Base-by-base conservation (phyloP, 2,888 invertebrate genomes). In the Cacoxenus indagator region DNA sequence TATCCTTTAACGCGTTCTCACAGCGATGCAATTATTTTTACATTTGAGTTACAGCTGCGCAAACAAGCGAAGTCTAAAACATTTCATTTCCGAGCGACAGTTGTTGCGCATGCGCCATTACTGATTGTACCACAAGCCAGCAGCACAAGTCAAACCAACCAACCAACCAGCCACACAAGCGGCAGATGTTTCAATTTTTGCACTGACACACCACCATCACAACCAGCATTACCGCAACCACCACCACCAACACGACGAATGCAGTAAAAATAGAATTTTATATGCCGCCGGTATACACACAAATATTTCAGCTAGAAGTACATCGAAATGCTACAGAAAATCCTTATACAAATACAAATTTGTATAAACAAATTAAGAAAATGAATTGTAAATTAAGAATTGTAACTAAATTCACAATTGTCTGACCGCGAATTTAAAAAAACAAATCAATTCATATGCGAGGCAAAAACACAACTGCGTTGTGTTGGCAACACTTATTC, bases 101-200 rank as follows among this genome's bases (percentile, higher is more conserved):
- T 27, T 57, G 59, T 29, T 59, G 31, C 59, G 59, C 59, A 59
- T 59, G 59, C 59, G 59, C 59, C 59, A 31, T 29, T 59, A 59
- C 59, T 37, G 9, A 29, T 27, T 27, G 27, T 57, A 29, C 29
- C 29, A n/a, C 9, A 29, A 5, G n/a, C 26, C 27, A 19, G 51
- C 24, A 29, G 54, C 54, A 22, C 54, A 22, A 9, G 14, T 43
- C 45, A 43, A n/a, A n/a, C n/a, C n/a, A 43, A n/a, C n/a, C 45
- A 43, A n/a, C 14, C 45, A n/a, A 43, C 51, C 17, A 51, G 51
- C 51, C 51, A 51, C 5, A 51, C 22, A 51, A 22, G 51, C 51
- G 22, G 51, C 51, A 51, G 51, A 51, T 51, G 51, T 51, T 51
- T 51, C 22, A 3, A 2, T 43, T 43, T 11, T n/a, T n/a, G 11